phyloP scores from a whole-genome alignment of 1,140 invertebrate genomes.

The Hydropsyche tenuis region DNA sequence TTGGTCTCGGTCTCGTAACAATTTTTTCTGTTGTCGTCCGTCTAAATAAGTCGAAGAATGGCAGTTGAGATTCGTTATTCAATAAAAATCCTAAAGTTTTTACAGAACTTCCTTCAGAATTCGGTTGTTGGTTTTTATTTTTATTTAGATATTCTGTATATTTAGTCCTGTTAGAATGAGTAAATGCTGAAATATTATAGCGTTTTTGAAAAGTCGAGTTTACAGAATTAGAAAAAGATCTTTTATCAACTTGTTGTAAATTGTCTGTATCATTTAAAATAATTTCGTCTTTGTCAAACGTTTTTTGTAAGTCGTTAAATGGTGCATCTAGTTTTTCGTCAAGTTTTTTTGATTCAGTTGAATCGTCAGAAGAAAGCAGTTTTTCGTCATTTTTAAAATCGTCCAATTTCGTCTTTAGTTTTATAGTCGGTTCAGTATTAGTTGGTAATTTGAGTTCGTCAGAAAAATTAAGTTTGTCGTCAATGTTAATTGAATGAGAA shows the following conservation, averaged over 20 bases:
- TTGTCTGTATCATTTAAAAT: neutral
- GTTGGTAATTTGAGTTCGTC: conserved; percentile 26
- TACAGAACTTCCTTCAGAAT: conserved; percentile 20
- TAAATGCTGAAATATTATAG: neutral
- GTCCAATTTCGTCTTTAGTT: conserved; percentile 52
- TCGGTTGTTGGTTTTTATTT: neutral
- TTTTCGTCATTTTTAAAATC: conserved; percentile 42
- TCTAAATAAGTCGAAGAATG: conserved; percentile 43
- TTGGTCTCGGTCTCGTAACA: conserved; percentile 24
- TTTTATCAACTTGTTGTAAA: conserved; percentile 9
- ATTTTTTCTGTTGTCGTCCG: conserved; percentile 30
- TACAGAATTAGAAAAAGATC: conserved; percentile 20
- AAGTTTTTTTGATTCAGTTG: neutral
- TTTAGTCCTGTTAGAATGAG: neutral
- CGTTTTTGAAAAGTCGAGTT: neutral
- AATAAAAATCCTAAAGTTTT: conserved; percentile 45
- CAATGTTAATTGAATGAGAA: conserved; percentile 52
- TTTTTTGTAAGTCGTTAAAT: neutral
- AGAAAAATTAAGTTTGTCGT: conserved; percentile 65
- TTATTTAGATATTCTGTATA: neutral
- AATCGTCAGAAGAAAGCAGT: neutral
- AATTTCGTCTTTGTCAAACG: neutral
- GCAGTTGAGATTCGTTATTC: conserved; percentile 39
- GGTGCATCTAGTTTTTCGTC: conserved; percentile 13
- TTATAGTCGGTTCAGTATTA: neutral